A percentile compares a stretch with the other conserved stretches of the same genome.
Evolutionary conservation across 2,113 vertebrate genomes (phyloP).

Genomic region (Colius striatus): DNA sequence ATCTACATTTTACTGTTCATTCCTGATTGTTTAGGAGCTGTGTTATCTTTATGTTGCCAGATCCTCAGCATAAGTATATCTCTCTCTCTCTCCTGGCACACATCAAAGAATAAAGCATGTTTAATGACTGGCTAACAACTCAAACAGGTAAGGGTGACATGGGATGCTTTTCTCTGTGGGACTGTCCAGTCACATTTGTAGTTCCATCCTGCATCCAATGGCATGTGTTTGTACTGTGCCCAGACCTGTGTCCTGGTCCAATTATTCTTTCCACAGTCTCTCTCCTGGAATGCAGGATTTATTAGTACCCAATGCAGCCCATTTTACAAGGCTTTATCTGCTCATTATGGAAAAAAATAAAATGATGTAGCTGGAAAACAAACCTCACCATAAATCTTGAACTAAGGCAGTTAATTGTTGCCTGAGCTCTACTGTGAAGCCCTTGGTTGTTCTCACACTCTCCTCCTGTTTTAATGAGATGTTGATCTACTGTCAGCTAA

Average conservation of each 20-base stretch:
- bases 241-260: background rate
- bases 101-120: background rate
- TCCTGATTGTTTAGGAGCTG: background rate
- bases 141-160: background rate
- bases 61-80: background rate
- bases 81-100: background rate
- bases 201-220: background rate
- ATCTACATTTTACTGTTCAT: background rate
- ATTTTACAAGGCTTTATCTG: constrained; percentile 11
- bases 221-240: background rate
- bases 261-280: background rate
- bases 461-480: constrained; percentile 67
- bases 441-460: constrained; percentile 16
- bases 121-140: background rate
- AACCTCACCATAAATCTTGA: constrained; percentile 14
- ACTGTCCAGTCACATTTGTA: background rate
- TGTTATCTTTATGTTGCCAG: background rate
- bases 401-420: background rate
- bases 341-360: constrained; percentile 1
- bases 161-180: background rate
- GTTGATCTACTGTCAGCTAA: constrained; percentile 70
- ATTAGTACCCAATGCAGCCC: background rate
- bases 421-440: constrained; percentile 12
- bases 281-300: background rate
- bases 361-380: background rate